These are phyloP conservation scores for Perdita meconis DNA, from an alignment of 2,888 invertebrate genomes.

Conservation along the genomic window DNA sequence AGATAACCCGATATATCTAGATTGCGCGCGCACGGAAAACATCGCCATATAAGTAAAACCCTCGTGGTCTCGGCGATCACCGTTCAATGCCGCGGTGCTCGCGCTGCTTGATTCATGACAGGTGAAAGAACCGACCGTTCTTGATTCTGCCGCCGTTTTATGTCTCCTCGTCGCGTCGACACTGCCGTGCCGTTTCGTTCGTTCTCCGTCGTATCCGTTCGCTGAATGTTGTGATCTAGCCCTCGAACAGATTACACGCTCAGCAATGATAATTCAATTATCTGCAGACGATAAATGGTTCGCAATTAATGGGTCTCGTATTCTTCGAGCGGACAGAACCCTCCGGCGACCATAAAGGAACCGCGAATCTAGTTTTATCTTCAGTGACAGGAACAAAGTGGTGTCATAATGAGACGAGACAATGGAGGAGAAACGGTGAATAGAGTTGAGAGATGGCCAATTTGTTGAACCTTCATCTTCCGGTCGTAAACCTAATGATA, in stretches of 20 bases:
- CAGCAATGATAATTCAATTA: background rate
- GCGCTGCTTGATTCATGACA: slow-evolving; percentile 72
- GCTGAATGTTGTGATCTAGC: too few relatives aligned
- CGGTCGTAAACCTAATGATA: background rate
- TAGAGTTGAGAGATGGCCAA: background rate
- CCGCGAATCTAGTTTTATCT: background rate
- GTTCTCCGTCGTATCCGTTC: background rate
- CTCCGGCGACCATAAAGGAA: background rate
- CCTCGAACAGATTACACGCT: too few relatives aligned
- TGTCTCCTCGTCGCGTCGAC: slow-evolving; percentile 34
- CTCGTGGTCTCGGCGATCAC: slow-evolving; percentile 66
- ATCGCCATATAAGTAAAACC: slow-evolving; percentile 78
- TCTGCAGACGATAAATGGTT: background rate
- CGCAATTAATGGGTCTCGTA: background rate
- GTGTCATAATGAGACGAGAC: background rate
- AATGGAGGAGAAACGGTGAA: background rate
- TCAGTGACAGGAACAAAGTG: slow-evolving; percentile 3
- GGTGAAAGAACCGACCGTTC: slow-evolving; percentile 63
- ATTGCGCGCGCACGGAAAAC: slow-evolving; percentile 74
- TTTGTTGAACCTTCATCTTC: background rate
- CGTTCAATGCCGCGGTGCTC: slow-evolving; percentile 33
- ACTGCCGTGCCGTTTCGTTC: slow-evolving; percentile 3
- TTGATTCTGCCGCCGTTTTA: slow-evolving; percentile 68
- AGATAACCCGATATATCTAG: slow-evolving; percentile 76
- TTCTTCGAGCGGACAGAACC: background rate